Conservation (phyloP, 2,888 invertebrate species). For the Spisula subtruncata region DNA sequence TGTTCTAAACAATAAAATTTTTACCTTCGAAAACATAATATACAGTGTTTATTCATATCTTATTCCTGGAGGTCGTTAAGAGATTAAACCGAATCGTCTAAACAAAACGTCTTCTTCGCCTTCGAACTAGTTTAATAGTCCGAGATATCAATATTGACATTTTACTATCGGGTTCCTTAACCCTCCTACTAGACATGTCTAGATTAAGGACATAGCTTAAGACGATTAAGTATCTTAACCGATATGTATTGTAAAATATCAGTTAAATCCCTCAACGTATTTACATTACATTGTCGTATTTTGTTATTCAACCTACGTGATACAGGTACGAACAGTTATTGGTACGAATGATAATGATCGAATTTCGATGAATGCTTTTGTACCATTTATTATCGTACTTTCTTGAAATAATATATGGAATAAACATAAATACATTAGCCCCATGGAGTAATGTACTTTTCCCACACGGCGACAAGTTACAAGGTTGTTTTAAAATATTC, state of each 20-base stretch:
- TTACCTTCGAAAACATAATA: background rate
- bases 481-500: background rate
- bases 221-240: too few relatives aligned
- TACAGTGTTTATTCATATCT: too few relatives aligned
- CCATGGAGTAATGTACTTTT: conserved; percentile 17
- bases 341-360: background rate
- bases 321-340: background rate
- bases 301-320: too few relatives aligned
- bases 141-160: background rate
- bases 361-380: background rate
- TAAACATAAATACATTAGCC: background rate
- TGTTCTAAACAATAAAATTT: background rate
- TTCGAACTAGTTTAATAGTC: too few relatives aligned
- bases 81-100: too few relatives aligned
- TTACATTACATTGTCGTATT: too few relatives aligned
- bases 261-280: too few relatives aligned
- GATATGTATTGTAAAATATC: too few relatives aligned
- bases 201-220: background rate
- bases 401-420: background rate
- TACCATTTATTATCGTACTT: background rate
- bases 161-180: background rate
- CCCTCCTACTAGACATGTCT: background rate
- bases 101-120: too few relatives aligned
- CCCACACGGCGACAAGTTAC: conserved; percentile 12
- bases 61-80: too few relatives aligned